Conservation (phyloP, 37 sponge, comb jelly and placozoan species). For the Theonella swinhoei region DNA sequence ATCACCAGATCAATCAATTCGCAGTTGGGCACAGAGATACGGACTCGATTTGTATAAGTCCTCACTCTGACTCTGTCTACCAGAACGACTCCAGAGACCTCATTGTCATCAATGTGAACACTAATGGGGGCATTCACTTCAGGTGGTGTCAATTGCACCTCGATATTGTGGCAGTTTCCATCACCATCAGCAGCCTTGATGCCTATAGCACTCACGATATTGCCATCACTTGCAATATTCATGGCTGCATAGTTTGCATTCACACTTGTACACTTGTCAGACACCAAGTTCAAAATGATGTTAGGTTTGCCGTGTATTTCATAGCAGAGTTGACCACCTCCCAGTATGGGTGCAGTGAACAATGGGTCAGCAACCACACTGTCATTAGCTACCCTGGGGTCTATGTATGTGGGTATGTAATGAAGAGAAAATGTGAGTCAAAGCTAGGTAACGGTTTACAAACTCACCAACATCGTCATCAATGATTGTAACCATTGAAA, state of each 20-base stretch:
- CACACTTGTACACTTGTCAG: conserved; percentile 50
- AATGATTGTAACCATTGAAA: not conserved
- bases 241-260: conserved; percentile 32
- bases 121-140: not conserved
- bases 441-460: not conserved
- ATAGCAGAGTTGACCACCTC: conserved; percentile 34
- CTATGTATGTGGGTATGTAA: not conserved
- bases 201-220: conserved; percentile 56
- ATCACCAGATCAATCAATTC: conserved; percentile 59
- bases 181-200: conserved; percentile 52
- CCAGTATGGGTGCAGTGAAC: conserved; percentile 37
- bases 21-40: conserved; percentile 80
- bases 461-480: not conserved
- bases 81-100: not conserved
- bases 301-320: conserved; percentile 43
- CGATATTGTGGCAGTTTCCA: conserved; percentile 32
- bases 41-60: conserved; percentile 38
- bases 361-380: conserved; percentile 64
- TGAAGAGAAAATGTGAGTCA: not conserved
- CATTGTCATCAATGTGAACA: conserved; percentile 9
- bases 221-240: conserved; percentile 2
- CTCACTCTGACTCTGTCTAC: conserved; percentile 3
- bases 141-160: conserved; percentile 37
- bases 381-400: conserved; percentile 35
- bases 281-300: conserved; percentile 40